Base-by-base conservation (phyloP, 2,113 vertebrate genomes). In the Pelodiscus sinensis region DNA sequence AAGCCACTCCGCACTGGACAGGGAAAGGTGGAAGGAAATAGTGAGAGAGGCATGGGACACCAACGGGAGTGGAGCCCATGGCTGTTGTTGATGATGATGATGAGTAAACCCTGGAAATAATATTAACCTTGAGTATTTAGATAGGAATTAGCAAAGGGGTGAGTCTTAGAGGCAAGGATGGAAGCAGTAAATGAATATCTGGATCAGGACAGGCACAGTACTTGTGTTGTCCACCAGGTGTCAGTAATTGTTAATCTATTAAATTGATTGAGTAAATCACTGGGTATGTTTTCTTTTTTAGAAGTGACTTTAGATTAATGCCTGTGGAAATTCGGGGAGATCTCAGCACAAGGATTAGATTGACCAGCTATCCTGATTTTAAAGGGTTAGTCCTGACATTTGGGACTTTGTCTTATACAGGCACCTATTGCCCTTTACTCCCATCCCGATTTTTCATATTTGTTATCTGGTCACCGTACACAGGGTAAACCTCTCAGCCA, bases 191-290 rank as follows among this genome's bases (percentile, higher is more conserved):
- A 77, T 77, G 73, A 3, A 12, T 44, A 31, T 68, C 8, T n/a
- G 31, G 62, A 7, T 68, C 31, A n/a, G 10, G 35, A 55, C 29
- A 57, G 16, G 38, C 60, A 21, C 56, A 78, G 55, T 82, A 24
- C 71, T 78, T 3, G 2, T 38, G 44, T 54, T 79, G 44, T 24
- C 92, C 92, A 86, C 86, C 71, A 94, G 92, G 50, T 88, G 92
- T 85, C 89, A 86, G 73, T 31, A 56, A 55, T 24, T 31, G 73
- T 85, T 82, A 55, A 79, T 50, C 18, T 79, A 65, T 82, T 25
- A 55, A 73, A 80, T 38, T 8, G 44, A 29, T 25, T 77, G 21
- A 7, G 8, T n/a, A n/a, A 35, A 25, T 19, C 22, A 5, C 14
- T 44, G 73, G 38, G 5, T 77, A n/a, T 6, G 19, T 44, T 50